A percentile compares a stretch with the other conserved stretches of the same genome.
Evolutionary conservation across 2,113 vertebrate species (phyloP).

Genomic region (Colistium nudipinnis): DNA sequence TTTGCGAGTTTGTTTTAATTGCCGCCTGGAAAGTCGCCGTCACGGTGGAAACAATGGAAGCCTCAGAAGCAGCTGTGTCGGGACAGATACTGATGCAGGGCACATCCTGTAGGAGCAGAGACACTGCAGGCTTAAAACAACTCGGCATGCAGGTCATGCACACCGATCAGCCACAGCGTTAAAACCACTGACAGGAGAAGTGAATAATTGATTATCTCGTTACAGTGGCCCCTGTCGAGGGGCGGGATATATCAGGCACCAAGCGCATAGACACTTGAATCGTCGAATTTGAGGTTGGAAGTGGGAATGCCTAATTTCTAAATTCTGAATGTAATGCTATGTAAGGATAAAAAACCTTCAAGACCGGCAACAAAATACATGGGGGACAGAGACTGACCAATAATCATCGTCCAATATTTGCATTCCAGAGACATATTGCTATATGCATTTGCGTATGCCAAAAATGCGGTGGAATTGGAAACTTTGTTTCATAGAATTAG

Average conservation of each 20-base stretch:
- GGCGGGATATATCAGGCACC: not conserved
- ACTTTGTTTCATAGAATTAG: too few species aligned
- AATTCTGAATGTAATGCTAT: too few species aligned
- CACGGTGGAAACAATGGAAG: slow-evolving; percentile 26
- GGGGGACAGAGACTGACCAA: too few species aligned
- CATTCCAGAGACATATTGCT: too few species aligned
- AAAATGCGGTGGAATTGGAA: too few species aligned
- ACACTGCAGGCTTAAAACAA: not conserved
- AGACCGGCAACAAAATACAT: too few species aligned
- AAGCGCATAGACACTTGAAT: not conserved
- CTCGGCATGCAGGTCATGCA: not conserved
- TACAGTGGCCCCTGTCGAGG: not conserved
- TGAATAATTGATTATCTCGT: slow-evolving; percentile 14
- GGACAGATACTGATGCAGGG: slow-evolving; percentile 24
- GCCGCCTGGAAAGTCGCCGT: slow-evolving; percentile 24
- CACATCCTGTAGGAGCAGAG: not conserved
- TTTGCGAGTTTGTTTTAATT: slow-evolving; percentile 43
- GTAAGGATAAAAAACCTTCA: too few species aligned
- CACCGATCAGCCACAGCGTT: not conserved
- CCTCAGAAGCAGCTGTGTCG: not conserved
- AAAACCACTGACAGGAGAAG: not conserved
- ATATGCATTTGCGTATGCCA: too few species aligned
- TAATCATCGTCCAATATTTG: too few species aligned
- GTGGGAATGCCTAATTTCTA: too few species aligned
- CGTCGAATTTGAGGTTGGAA: not conserved